These are phyloP conservation scores for Microcebus ravelobensis DNA, from an alignment of 2,113 vertebrate genomes.

Conservation along the genomic window DNA sequence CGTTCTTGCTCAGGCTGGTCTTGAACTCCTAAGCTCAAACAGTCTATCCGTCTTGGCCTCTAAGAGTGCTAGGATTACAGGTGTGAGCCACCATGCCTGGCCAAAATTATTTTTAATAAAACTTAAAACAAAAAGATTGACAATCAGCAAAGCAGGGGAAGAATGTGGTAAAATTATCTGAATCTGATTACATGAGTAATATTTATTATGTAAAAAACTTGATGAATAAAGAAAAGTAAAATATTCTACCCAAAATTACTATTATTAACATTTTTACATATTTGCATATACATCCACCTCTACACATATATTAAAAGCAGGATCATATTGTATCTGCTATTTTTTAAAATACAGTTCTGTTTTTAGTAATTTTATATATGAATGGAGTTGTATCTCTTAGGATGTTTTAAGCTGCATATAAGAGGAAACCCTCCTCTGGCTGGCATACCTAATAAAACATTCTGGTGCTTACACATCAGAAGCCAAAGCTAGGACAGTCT, in stretches of 20 bases:
- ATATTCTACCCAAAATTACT: neutral
- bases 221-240: neutral
- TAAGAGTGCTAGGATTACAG: too few relatives aligned
- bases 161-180: neutral
- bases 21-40: too few relatives aligned
- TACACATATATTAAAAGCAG: neutral
- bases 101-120: slow-evolving; percentile 7
- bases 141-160: neutral
- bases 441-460: neutral
- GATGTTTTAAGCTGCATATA: neutral
- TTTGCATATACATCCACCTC: neutral
- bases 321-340: neutral
- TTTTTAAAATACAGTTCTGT: neutral
- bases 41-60: too few relatives aligned
- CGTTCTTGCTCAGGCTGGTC: too few relatives aligned
- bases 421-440: neutral
- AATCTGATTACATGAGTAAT: neutral
- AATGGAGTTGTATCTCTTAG: neutral
- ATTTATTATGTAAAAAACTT: neutral
- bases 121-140: neutral
- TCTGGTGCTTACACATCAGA: neutral
- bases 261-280: neutral
- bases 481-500: neutral
- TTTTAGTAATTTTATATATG: neutral
- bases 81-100: too few relatives aligned